Conservation (phyloP, 2,113 vertebrate species). For the Stomatorhinus ivindoensis region DNA sequence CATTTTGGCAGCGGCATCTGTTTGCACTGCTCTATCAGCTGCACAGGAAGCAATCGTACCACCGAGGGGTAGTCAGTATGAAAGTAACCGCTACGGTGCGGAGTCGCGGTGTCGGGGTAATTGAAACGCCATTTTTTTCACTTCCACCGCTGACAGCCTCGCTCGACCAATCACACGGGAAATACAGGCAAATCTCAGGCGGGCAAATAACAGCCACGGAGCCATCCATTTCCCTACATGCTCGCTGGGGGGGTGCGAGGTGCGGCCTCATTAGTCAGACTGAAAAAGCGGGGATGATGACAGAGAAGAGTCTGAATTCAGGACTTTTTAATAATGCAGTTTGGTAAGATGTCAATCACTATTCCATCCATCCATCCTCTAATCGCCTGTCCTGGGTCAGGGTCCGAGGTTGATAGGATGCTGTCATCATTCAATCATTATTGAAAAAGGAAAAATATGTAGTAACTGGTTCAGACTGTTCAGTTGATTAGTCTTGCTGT, state of each 20-base stretch:
- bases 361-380: background rate
- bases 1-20: background rate
- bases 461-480: background rate
- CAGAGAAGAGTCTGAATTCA: background rate
- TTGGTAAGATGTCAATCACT: background rate
- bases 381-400: background rate
- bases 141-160: background rate
- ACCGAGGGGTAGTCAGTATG: background rate
- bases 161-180: background rate
- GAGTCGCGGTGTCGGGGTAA: background rate
- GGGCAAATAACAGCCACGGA: background rate
- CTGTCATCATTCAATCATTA: background rate
- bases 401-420: background rate
- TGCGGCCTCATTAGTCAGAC: background rate
- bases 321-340: background rate
- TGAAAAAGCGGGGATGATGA: background rate
- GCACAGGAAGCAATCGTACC: background rate
- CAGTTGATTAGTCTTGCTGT: background rate
- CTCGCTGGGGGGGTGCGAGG: background rate
- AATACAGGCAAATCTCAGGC: background rate
- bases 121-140: background rate
- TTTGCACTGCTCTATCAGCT: background rate
- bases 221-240: background rate
- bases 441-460: background rate
- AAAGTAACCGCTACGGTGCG: background rate